Conservation (phyloP, 2,888 invertebrate genomes). For the Odontocolon sp. region DNA sequence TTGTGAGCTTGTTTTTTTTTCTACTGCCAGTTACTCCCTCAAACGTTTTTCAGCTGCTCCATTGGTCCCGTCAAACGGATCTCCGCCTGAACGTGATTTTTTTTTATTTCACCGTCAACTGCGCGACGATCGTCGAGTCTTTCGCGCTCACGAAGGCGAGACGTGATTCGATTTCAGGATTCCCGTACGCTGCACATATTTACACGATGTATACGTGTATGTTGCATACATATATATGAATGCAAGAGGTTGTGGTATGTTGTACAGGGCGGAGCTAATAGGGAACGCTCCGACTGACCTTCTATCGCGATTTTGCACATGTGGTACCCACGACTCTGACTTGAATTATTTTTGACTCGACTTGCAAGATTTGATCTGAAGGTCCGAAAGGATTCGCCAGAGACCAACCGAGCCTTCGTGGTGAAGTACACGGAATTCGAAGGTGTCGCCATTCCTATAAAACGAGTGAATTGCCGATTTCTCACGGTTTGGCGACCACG, state of each 20-base stretch:
- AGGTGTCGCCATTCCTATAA: conserved; percentile 7
- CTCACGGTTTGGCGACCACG: conserved; percentile 24
- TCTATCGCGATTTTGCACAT: conserved; percentile 7
- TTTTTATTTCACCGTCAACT: no score
- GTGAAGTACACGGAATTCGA: conserved; percentile 5
- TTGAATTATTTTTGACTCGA: conserved; percentile 11
- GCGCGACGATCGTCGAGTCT: no score
- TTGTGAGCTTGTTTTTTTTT: conserved; percentile 31
- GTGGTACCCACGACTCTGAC: conserved; percentile 3
- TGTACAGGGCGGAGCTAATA: conserved; percentile 4
- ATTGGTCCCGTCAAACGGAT: no score
- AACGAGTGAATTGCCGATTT: conserved; percentile 27
- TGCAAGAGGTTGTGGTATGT: no score
- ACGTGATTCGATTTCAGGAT: no score
- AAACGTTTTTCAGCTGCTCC: conserved; percentile 67
- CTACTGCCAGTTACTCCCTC: conserved; percentile 62
- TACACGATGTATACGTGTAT: not conserved
- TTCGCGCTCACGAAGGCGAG: no score
- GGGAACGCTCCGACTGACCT: not conserved
- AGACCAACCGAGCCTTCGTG: conserved; percentile 1
- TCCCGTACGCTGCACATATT: no score
- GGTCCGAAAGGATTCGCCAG: not conserved
- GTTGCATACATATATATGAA: no score
- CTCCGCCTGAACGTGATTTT: no score
- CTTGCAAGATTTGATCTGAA: conserved; percentile 24